Conservation (phyloP, 2,888 invertebrate genomes). For the Idaea biselata region DNA sequence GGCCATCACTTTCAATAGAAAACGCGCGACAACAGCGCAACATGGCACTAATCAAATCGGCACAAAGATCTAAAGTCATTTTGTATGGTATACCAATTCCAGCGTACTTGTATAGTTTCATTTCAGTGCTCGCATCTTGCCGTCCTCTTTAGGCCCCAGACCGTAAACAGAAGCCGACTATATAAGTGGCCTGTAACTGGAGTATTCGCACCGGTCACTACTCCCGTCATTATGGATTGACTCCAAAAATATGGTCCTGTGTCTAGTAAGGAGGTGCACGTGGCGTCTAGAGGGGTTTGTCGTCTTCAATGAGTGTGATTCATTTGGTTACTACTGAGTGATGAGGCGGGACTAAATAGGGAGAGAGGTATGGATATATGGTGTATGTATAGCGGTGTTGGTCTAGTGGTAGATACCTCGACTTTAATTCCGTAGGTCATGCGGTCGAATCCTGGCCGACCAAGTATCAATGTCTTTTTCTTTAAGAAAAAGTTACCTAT, state of each 20-base stretch:
- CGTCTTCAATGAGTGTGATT: constrained; percentile 30
- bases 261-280: constrained; percentile 65
- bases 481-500: no score
- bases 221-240: constrained; percentile 64
- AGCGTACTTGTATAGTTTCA: no score
- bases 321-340: constrained; percentile 6
- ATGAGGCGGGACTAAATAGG: neutral
- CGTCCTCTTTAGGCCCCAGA: constrained; percentile 52
- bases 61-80: no score
- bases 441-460: no score
- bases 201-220: constrained; percentile 40
- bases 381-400: no score
- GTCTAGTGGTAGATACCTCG: no score
- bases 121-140: constrained; percentile 62
- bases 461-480: no score
- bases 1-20: no score
- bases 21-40: no score
- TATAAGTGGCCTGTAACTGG: constrained; percentile 55
- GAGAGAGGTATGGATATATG: neutral
- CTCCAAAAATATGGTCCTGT: constrained; percentile 68
- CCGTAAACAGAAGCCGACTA: constrained; percentile 56
- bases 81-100: no score
- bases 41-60: no score
- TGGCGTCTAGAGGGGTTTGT: constrained; percentile 62
- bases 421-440: no score